phyloP scores from a whole-genome alignment of 2,888 invertebrate genomes.

The Caenorhabditis imperialis region DNA sequence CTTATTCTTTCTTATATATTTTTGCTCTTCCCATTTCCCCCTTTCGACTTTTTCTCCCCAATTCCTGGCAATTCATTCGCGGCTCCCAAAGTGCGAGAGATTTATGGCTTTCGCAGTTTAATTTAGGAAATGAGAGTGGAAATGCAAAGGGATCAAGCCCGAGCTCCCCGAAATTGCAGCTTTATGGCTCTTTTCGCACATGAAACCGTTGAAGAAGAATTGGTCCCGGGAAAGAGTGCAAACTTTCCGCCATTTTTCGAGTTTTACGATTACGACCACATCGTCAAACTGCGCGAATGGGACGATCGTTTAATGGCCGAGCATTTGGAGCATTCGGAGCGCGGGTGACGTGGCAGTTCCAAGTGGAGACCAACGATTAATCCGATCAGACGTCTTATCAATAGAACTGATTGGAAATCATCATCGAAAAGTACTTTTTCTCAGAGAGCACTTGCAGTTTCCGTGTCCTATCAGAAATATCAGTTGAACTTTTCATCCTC shows the following conservation, averaged over 20 bases:
- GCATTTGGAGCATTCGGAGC: too few species aligned
- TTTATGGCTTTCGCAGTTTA: constrained; percentile 4
- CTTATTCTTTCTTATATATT: constrained; percentile 3
- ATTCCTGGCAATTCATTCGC: too few species aligned
- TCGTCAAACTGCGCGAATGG: constrained; percentile 8
- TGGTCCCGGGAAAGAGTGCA: constrained; percentile 27
- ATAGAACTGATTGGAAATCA: too few species aligned
- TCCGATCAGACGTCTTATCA: too few species aligned
- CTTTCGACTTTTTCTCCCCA: constrained; percentile 12
- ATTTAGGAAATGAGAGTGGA: constrained; percentile 47
- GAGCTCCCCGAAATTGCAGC: constrained; percentile 22
- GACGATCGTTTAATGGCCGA: too few species aligned
- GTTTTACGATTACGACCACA: constrained; percentile 23
- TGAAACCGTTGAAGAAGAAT: constrained; percentile 11
- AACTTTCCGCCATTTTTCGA: neutral
- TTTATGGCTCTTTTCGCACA: constrained; percentile 33
- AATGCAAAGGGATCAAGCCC: neutral
- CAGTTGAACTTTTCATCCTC: constrained; percentile 7
- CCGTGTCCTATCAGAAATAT: constrained; percentile 2
- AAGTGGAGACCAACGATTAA: constrained; percentile 4
- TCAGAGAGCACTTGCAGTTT: neutral
- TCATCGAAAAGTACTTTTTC: neutral
- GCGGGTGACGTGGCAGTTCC: too few species aligned
- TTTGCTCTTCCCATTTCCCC: neutral
- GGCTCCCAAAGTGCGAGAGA: neutral